A percentile compares a stretch with the other conserved stretches of the same genome.
Evolutionary conservation across 2,797 vertebrate species (phyloP).

Genomic region (Chloroceryle inda): DNA sequence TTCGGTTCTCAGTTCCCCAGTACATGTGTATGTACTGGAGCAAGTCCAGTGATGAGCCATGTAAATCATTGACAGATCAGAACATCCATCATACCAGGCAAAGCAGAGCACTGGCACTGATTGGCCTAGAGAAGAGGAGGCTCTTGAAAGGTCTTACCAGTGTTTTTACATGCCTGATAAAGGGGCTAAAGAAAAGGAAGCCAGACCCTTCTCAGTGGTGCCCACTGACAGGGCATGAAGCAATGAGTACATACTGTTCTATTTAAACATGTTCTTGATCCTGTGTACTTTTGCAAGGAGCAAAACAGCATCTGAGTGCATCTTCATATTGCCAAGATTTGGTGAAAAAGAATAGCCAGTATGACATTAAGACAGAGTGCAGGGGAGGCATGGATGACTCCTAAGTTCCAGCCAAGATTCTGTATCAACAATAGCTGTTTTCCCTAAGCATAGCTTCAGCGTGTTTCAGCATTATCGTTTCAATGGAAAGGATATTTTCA

Average conservation of each 20-base stretch:
- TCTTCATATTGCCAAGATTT: not conserved
- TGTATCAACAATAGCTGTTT: not conserved
- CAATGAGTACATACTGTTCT: not conserved
- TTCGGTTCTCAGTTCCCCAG: not conserved
- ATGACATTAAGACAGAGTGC: not conserved
- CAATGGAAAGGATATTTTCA: not conserved
- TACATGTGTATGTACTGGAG: rapidly evolving
- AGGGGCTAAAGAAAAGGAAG: not conserved
- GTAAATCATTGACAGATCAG: rapidly evolving
- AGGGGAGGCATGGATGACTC: not conserved
- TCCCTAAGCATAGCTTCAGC: not conserved
- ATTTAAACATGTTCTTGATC: not conserved
- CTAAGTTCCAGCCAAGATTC: not conserved
- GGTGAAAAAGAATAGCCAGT: not conserved
- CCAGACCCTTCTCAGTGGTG: not conserved
- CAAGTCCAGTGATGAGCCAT: not conserved
- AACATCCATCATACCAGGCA: not conserved
- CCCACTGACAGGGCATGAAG: not conserved
- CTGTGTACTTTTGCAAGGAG: not conserved
- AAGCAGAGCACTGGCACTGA: not conserved
- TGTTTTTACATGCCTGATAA: not conserved
- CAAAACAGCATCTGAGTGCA: not conserved
- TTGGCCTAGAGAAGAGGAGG: not conserved
- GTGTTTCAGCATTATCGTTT: not conserved
- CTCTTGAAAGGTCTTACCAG: not conserved